These are phyloP conservation scores for Phenganax stokvisi DNA, from an alignment of 92 coral and sea anemone species.

Conservation along the genomic window DNA sequence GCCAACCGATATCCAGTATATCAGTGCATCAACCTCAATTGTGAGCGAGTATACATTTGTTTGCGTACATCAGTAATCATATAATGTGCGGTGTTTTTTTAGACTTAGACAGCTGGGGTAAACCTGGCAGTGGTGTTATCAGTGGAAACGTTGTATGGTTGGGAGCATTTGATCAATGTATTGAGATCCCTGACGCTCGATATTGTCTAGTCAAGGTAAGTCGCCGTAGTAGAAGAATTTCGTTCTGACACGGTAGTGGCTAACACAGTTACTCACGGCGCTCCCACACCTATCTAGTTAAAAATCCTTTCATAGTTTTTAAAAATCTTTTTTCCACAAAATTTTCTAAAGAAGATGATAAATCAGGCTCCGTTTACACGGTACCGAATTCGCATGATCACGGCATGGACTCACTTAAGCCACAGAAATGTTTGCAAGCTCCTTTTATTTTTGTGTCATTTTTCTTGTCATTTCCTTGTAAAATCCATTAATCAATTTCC, in stretches of 20 bases:
- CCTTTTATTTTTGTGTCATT: too few species aligned
- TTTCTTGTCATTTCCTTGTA: too few species aligned
- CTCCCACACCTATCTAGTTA: neutral
- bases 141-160: slow-evolving; percentile 14
- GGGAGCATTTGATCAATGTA: slow-evolving; percentile 27
- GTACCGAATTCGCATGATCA: too few species aligned
- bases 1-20: too few species aligned
- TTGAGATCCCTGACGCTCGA: neutral
- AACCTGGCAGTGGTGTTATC: slow-evolving; percentile 23
- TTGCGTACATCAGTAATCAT: too few species aligned
- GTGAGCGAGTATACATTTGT: too few species aligned
- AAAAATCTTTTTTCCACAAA: neutral
- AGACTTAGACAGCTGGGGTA: slow-evolving; percentile 29
- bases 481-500: too few species aligned
- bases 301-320: neutral
- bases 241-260: neutral
- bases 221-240: neutral
- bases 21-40: too few species aligned
- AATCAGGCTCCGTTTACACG: too few species aligned
- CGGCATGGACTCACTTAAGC: too few species aligned
- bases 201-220: slow-evolving; percentile 10
- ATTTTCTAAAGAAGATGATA: neutral
- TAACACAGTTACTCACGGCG: too few species aligned
- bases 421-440: too few species aligned
- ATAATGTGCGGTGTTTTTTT: neutral